Base-by-base conservation (phyloP, 2,797 vertebrate species). In the Pterois miles region DNA sequence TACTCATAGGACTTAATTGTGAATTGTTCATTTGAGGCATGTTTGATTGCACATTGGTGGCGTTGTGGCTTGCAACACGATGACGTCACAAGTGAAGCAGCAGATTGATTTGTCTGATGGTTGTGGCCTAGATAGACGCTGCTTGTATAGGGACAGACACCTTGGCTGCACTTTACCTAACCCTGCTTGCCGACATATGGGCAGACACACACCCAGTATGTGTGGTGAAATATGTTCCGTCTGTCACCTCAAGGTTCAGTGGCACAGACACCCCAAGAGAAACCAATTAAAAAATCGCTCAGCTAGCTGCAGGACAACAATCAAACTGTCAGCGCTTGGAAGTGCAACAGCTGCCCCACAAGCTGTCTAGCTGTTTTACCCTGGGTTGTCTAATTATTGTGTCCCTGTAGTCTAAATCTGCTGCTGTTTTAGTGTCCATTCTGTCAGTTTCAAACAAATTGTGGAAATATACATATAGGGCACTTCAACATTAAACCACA, bases 281-380 rank as follows among this genome's bases (percentile, higher is more conserved):
- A 56, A 57, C 75, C 46, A 52, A 53, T 86, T 85, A 58, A 80
- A 75, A 48, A 77, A 78, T 82, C 56, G 71, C 54, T 83, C 77
- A 80, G 60, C 34, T 33, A 23, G 74, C 76, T 77, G 60, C 76
- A 73, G 83, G 78, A 79, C 80, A 80, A 58, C 69, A 76, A 78
- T 86, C 72, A 84, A 78, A 53, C 77, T 81, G 77, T 80, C 82
- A 72, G 29, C 9, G 46, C 36, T 82, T 34, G 20, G 67, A 74
- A 80, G 78, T 53, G 62, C 65, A 85, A 58, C 84, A 85, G 63
- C 81, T 87, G 81, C 80, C 58, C 74, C 69, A 70, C 48, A 54
- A 58, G 53, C 74, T 64, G 69, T 56, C 16, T 62, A 73, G 22
- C 63, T 52, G 57, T 67, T 84, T 76, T 29, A 52, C 72, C 56